Evolutionary conservation across 2,888 invertebrate genomes (phyloP), one percentile per base, ranked within the genome.

Genomic region (Ectemnius continuus): DNA sequence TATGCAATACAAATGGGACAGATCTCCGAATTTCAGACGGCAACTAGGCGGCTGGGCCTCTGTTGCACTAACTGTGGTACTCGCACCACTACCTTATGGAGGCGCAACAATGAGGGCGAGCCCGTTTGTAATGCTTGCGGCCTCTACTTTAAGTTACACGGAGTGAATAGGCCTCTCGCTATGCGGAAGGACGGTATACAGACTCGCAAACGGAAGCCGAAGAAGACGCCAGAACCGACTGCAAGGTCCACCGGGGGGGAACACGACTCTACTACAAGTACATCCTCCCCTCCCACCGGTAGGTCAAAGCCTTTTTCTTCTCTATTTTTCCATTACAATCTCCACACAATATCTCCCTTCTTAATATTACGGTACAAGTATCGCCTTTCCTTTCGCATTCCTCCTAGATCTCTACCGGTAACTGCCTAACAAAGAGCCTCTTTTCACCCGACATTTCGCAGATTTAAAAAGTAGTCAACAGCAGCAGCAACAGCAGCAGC

Each of bases 71-170:
- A 99, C 92, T 99, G 99, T 91, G 96, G 97, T 74, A 99, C 99
- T n/a, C 94, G 97, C 73, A 97, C 97, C 86, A 99, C 99, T 60
- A 99, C 99, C 23, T 93, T 99, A 67, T 99, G 99, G 99, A 94
- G 99, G 70, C 94, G 99, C 81, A 99, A 99, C 93, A 96, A 98
- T 92, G 97, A 98, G 89, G 99, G 99, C 61, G 98, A 99, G 91
- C 98, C 99, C 0, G 99, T 99, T 57, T 99, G 99, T 93, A 99
- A 99, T 92, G 98, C 99, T 14, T 99, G 99, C 91, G 99, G 98
- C 0, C 94, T 99, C 64, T 99, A 99, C 93, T 98, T 95, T 92
- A 99, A 99, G 91, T 93, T 99, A 80, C 99, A 99, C 91, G 97
- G 97, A 76, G 97, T 98, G 70, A 97, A 97, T 91, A 92, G 98